These are phyloP conservation scores for Cichlasoma orientale DNA, from an alignment of 2,797 vertebrate species.

Conservation along the genomic window DNA sequence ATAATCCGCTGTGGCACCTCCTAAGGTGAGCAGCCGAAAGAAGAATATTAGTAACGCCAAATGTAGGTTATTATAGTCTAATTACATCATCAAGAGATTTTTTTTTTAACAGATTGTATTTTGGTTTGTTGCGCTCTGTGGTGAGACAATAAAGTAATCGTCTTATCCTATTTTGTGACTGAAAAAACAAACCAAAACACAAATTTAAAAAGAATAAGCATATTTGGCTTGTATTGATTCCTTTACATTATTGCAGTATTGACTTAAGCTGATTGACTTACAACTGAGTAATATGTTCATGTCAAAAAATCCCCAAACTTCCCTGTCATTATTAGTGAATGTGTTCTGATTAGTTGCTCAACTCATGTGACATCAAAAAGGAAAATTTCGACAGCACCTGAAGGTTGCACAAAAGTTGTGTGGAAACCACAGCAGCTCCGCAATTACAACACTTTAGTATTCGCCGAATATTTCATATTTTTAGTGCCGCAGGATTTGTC, in stretches of 20 bases:
- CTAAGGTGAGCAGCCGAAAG: not conserved
- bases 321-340: not conserved
- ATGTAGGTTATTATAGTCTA: not conserved
- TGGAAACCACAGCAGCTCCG: not conserved
- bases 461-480: not conserved
- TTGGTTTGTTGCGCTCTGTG: not conserved
- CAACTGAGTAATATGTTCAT: not conserved
- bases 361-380: rapidly evolving
- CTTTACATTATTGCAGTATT: not conserved
- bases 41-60: not conserved
- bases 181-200: too few relatives aligned
- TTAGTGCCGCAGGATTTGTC: not conserved
- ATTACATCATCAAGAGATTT: not conserved
- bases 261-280: not conserved
- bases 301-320: not conserved
- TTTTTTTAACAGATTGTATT: not conserved
- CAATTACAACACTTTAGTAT: not conserved
- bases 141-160: too few relatives aligned
- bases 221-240: not conserved
- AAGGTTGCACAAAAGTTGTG: slow-evolving; percentile 20
- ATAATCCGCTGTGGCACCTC: not conserved
- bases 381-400: slow-evolving; percentile 7
- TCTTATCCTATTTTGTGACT: not conserved
- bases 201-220: not conserved
- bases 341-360: not conserved